A percentile compares a stretch with the other conserved stretches of the same genome.
Conservation (phyloP, 2,888 invertebrate species). For the Sarcophaga variegata region DNA sequence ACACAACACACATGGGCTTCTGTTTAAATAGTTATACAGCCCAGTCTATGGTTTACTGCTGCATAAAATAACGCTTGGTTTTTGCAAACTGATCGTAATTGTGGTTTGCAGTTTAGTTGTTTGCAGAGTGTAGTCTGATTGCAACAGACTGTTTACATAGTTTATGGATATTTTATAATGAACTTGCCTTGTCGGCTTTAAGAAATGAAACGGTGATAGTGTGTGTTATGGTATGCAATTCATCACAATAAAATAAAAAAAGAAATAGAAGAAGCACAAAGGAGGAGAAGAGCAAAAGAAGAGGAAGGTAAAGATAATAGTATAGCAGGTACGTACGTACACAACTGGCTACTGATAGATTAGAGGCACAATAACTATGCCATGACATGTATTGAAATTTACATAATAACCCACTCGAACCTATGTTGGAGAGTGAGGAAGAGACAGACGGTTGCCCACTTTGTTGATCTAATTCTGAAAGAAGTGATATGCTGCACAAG, state of each 20-base stretch:
- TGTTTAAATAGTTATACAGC: slow-evolving; percentile 8
- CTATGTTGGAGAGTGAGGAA: too few species aligned
- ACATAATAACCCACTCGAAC: too few species aligned
- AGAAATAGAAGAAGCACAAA: not conserved
- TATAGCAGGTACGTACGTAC: too few species aligned
- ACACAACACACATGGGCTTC: not conserved
- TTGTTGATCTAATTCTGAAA: too few species aligned
- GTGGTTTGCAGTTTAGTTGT: slow-evolving; percentile 25
- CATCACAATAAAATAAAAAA: slow-evolving; percentile 3
- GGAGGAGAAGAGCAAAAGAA: not conserved
- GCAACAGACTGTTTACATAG: slow-evolving; percentile 15
- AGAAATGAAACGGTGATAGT: not conserved
- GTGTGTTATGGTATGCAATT: slow-evolving; percentile 38
- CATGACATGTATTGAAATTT: too few species aligned
- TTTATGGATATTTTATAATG: slow-evolving; percentile 13
- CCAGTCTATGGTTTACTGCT: too few species aligned
- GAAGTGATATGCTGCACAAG: too few species aligned
- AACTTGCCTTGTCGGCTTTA: slow-evolving; percentile 29
- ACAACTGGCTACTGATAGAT: too few species aligned
- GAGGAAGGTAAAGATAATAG: not conserved
- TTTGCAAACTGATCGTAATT: slow-evolving; percentile 47
- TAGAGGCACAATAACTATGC: too few species aligned
- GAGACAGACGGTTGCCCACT: too few species aligned
- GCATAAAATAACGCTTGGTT: not conserved
- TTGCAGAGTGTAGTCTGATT: not conserved